Percentiles rank a stretch among this genome's conserved stretches.
phyloP scores from a whole-genome alignment of 1,140 invertebrate genomes.

The Globodera rostochiensis region DNA sequence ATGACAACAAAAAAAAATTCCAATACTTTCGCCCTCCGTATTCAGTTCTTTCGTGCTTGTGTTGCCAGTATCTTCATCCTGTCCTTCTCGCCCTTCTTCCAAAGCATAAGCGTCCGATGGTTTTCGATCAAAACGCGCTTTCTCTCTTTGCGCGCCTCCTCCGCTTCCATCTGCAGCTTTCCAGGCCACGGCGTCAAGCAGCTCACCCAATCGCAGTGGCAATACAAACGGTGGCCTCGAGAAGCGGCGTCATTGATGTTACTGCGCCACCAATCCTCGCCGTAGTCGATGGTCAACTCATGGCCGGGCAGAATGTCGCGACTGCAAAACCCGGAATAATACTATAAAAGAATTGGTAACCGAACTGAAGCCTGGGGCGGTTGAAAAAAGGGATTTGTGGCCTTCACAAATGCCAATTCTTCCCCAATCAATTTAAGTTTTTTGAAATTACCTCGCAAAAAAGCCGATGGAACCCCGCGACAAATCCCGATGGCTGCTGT shows the following conservation, averaged over 20 bases:
- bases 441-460: constrained; percentile 22
- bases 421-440: background rate
- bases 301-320: constrained; percentile 42
- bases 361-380: background rate
- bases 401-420: too few species aligned
- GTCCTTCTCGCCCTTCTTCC: constrained; percentile 1
- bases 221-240: constrained; percentile 11
- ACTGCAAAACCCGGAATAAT: background rate
- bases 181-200: constrained; percentile 36
- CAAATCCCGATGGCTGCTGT: constrained; percentile 36
- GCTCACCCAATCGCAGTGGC: constrained; percentile 38
- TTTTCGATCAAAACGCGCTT: constrained; percentile 11
- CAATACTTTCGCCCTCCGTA: too few species aligned
- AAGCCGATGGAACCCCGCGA: constrained; percentile 28
- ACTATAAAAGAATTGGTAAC: background rate
- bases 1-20: too few species aligned
- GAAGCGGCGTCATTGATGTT: constrained; percentile 20
- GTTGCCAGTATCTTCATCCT: background rate
- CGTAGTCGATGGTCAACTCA: constrained; percentile 45
- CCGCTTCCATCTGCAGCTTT: constrained; percentile 11
- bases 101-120: constrained; percentile 13
- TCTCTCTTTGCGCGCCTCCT: constrained; percentile 23
- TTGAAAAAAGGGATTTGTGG: too few species aligned
- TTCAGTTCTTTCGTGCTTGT: background rate
- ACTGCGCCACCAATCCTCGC: constrained; percentile 33